Conservation (phyloP, 2,888 invertebrate genomes). For the Torymus texanus region DNA sequence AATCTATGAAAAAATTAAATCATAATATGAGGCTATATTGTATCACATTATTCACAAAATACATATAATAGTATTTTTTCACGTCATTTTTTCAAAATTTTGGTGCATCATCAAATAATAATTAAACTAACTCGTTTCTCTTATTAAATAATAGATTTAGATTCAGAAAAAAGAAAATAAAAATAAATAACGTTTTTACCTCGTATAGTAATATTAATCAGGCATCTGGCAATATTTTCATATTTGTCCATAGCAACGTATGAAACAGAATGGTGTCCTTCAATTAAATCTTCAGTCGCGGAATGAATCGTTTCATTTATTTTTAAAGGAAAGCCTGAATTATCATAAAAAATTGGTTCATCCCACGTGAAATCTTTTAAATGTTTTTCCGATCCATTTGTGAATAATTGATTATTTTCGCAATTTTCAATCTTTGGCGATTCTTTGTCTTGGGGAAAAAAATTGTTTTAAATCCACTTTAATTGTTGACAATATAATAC, state of each 20-base stretch:
- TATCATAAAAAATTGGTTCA: constrained; percentile 79
- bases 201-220: constrained; percentile 79
- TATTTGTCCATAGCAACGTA: constrained; percentile 79
- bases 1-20: no score
- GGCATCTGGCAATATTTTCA: constrained; percentile 79
- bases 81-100: no score
- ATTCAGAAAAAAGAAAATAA: constrained; percentile 22
- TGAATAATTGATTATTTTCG: constrained; percentile 77
- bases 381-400: constrained; percentile 62
- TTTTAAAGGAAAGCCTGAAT: constrained; percentile 74
- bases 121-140: no score
- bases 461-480: neutral
- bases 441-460: constrained; percentile 75
- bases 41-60: no score
- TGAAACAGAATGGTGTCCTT: constrained; percentile 78
- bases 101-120: no score
- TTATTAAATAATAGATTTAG: no score
- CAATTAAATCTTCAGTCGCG: constrained; percentile 65
- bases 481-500: neutral
- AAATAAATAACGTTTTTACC: constrained; percentile 68
- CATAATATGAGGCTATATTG: no score
- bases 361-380: constrained; percentile 78
- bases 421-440: constrained; percentile 79
- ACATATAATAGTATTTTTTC: no score
- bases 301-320: constrained; percentile 72